Base-by-base conservation (phyloP, 2,888 invertebrate species). In the Andricus curvator region DNA sequence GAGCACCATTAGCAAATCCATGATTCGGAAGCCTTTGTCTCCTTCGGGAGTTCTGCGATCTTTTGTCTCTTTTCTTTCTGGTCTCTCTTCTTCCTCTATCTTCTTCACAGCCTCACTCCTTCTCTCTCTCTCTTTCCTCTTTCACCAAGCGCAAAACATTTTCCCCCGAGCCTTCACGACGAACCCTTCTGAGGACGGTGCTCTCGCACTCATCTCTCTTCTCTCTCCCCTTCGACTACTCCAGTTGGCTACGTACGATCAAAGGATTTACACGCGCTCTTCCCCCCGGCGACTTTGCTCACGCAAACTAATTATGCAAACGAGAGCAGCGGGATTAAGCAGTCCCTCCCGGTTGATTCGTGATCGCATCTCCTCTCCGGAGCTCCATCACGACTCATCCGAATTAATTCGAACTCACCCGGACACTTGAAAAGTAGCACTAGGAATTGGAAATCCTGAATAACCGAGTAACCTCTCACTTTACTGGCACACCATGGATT, bases 261-360 rank as follows among this genome's bases (percentile, higher is more conserved):
- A 74, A 74, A 74, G 56, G 74, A 56, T 33, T 56, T 56, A 56
- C 56, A 74, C 70, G 51, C 48, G 25, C 48, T 51, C 70, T 29
- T 48, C 48, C 22, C 48, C 83, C 81, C 67, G 77, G 79, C 60
- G 11, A 51, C 77, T 44, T 81, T 78, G n/a, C 66, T n/a, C 82
- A 82, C 80, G 81, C 81, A 81, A 76, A 80, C 84, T 84, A 86
- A 88, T 85, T 86, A 87, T 83, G 87, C 85, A 86, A 88, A 88
- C 85, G 85, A 87, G 87, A 85, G 85, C 82, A 84, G 83, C 82
- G 84, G 80, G 86, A 88, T 85, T 87, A 87, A 86, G 85, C 84
- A 86, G 82, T 88, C 84, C 84, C 67, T 67, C 48, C 29, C 25
- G 37, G 37, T 77, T 77, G 60, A 62, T 62, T 56, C 37, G 8